Evolutionary conservation across 2,888 invertebrate genomes (phyloP).

Genomic region (Plemyria rubiginata): DNA sequence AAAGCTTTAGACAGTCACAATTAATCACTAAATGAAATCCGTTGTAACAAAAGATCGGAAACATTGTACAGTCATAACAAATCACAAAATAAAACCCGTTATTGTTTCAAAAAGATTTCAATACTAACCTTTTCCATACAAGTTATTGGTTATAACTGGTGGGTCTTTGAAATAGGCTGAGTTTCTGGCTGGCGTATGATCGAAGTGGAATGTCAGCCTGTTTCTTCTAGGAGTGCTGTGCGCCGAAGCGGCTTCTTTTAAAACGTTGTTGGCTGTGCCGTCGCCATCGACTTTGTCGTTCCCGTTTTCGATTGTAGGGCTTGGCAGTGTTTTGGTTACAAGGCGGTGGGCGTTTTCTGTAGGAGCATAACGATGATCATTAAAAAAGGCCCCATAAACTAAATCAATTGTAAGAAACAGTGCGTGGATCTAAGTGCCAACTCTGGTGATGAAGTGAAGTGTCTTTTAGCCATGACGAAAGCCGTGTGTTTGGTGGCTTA

Average conservation of each 20-base stretch:
- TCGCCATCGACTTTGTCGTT: constrained; percentile 71
- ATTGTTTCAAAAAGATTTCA: neutral
- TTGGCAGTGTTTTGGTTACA: constrained; percentile 70
- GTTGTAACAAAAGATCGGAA: too few relatives aligned
- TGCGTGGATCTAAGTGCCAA: too few relatives aligned
- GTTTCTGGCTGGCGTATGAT: constrained; percentile 88
- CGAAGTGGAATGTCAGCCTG: constrained; percentile 89
- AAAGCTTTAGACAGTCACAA: neutral
- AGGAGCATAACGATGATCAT: neutral
- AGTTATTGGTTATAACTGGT: constrained; percentile 62
- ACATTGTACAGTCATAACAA: constrained; percentile 16
- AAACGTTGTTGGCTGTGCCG: constrained; percentile 50
- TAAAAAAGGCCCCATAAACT: neutral
- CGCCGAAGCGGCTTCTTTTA: constrained; percentile 66
- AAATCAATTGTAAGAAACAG: too few relatives aligned
- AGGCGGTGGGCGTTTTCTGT: constrained; percentile 92
- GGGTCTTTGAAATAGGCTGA: constrained; percentile 92
- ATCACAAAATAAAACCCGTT: neutral
- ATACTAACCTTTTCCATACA: constrained; percentile 74
- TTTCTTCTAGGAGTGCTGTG: constrained; percentile 85
- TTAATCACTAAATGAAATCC: too few relatives aligned
- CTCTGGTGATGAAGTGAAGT: too few relatives aligned
- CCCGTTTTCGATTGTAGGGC: constrained; percentile 69
- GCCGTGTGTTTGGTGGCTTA: too few relatives aligned
- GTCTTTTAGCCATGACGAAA: too few relatives aligned